Evolutionary conservation across 1,140 invertebrate genomes (phyloP).

Genomic region (Ceratitis capitata): DNA sequence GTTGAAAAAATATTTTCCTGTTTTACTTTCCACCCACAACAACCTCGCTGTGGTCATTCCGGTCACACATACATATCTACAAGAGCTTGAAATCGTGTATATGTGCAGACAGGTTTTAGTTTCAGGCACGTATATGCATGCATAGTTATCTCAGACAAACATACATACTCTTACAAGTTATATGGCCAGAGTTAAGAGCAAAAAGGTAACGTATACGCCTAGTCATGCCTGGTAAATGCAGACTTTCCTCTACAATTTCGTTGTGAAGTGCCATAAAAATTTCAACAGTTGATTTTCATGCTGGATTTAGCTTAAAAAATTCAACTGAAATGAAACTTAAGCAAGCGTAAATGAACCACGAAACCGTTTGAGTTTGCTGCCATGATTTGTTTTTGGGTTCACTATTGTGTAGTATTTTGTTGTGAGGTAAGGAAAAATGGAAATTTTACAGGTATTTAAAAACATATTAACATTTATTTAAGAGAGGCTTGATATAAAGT

Average conservation of each 20-base stretch:
- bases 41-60: not conserved
- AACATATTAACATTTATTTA: too few species aligned
- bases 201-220: not conserved
- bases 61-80: not conserved
- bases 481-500: too few species aligned
- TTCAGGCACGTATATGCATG: too few species aligned
- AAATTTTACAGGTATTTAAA: too few species aligned
- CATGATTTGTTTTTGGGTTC: not conserved
- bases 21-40: not conserved
- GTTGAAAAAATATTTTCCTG: not conserved
- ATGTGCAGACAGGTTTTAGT: not conserved
- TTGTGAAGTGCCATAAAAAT: conserved; percentile 57
- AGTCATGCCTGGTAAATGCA: too few species aligned
- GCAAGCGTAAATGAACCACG: conserved; percentile 61
- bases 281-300: conserved; percentile 64
- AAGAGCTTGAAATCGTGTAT: not conserved
- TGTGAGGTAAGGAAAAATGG: too few species aligned
- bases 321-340: conserved; percentile 63
- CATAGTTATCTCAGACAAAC: not conserved
- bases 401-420: too few species aligned
- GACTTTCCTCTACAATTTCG: not conserved
- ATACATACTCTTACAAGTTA: not conserved
- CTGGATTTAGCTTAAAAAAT: conserved; percentile 62
- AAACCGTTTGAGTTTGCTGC: not conserved
- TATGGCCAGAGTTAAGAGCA: too few species aligned